A percentile compares a stretch with the other conserved stretches of the same genome.
Evolutionary conservation across 37 sponge, comb jelly and placozoan genomes (phyloP).

Genomic region (Bolinopsis microptera): DNA sequence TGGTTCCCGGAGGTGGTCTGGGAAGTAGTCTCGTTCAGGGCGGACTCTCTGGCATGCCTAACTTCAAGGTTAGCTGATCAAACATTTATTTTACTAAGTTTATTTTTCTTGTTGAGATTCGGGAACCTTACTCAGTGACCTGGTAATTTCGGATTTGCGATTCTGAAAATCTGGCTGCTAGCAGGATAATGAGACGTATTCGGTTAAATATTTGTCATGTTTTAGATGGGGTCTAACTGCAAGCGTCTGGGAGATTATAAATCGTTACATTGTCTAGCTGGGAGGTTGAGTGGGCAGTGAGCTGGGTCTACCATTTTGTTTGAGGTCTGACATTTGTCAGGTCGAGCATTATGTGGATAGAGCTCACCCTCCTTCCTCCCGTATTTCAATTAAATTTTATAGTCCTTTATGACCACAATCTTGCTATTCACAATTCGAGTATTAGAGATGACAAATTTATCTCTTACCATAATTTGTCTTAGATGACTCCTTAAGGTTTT

Average conservation of each 20-base stretch:
- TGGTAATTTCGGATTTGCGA: too few relatives aligned
- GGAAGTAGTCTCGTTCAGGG: slow-evolving; percentile 9
- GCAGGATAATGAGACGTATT: background rate
- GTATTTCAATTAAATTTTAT: background rate
- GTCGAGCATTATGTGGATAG: background rate
- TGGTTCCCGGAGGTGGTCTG: background rate
- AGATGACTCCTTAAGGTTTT: background rate
- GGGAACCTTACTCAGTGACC: too few relatives aligned
- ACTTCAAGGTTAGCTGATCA: slow-evolving; percentile 40
- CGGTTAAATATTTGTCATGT: background rate
- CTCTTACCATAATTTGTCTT: background rate
- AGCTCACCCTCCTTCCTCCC: background rate
- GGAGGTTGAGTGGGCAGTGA: background rate
- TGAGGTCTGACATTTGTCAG: background rate
- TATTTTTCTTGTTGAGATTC: too few relatives aligned
- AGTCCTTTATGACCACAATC: background rate
- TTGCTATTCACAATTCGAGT: background rate
- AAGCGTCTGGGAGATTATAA: background rate
- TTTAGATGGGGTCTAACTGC: background rate
- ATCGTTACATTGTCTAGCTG: background rate
- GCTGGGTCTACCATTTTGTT: background rate
- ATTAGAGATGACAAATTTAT: background rate
- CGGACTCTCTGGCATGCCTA: background rate
- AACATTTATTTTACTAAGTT: too few relatives aligned
- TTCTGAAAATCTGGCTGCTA: too few relatives aligned